These are phyloP conservation scores for Cardiocondyla obscurior DNA, from an alignment of 1,140 invertebrate genomes.

Conservation along the genomic window DNA sequence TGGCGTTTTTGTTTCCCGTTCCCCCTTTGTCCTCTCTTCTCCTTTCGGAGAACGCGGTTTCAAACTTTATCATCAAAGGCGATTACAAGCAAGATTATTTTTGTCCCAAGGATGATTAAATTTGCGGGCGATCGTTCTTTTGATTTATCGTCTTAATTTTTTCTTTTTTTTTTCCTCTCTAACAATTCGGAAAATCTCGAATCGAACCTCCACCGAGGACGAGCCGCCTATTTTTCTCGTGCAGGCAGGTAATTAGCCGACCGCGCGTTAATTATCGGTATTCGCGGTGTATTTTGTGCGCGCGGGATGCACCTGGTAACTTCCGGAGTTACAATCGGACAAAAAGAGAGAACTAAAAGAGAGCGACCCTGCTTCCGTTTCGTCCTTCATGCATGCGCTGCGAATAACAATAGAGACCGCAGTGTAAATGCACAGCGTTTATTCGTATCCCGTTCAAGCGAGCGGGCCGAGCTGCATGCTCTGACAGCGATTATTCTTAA, in stretches of 20 bases:
- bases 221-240: neutral
- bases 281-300: slow-evolving; percentile 11
- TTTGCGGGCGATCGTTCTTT: neutral
- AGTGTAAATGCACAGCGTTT: slow-evolving; percentile 8
- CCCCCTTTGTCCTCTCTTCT: neutral
- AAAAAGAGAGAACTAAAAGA: slow-evolving; percentile 37
- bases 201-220: neutral
- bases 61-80: neutral
- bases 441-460: slow-evolving; percentile 39
- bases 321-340: slow-evolving; percentile 13
- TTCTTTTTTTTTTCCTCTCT: neutral
- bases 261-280: slow-evolving; percentile 4
- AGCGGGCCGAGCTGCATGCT: neutral
- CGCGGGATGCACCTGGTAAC: neutral
- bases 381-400: slow-evolving; percentile 15
- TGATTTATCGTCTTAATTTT: neutral
- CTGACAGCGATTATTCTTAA: slow-evolving; percentile 23
- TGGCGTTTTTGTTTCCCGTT: neutral
- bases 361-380: slow-evolving; percentile 35
- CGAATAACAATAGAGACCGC: slow-evolving; percentile 1
- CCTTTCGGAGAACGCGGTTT: neutral
- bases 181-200: neutral
- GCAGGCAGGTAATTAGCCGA: slow-evolving; percentile 3
- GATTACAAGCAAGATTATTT: neutral
- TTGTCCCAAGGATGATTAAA: neutral